These are phyloP conservation scores for Drosophila obscura DNA, from an alignment of 1,140 invertebrate species.

Conservation along the genomic window DNA sequence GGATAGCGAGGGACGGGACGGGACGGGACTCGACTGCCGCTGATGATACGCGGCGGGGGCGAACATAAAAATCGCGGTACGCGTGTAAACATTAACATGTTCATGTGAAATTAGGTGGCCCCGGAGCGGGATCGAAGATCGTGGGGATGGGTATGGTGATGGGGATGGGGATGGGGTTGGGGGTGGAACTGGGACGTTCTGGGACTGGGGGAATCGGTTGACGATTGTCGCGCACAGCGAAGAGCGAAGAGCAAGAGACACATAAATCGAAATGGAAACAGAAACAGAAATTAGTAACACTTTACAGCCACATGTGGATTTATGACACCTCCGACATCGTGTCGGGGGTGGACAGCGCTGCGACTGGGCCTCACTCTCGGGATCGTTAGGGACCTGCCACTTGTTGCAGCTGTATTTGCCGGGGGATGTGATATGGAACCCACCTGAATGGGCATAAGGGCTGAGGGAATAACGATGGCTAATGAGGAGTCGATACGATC, in stretches of 20 bases:
- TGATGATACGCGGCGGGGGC: conserved; percentile 48
- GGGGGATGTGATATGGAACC: conserved; percentile 25
- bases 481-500: conserved; percentile 43
- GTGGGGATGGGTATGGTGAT: background rate
- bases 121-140: conserved; percentile 41
- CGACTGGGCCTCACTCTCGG: background rate
- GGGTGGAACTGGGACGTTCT: no score
- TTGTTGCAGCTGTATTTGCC: conserved; percentile 72
- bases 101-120: conserved; percentile 76
- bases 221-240: background rate
- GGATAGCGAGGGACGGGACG: conserved; percentile 3
- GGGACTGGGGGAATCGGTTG: no score
- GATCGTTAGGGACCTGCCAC: conserved; percentile 48
- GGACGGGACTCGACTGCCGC: conserved; percentile 23
- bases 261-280: conserved; percentile 51
- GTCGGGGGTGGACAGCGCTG: conserved; percentile 18
- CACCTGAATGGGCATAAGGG: conserved; percentile 17
- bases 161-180: conserved; percentile 10
- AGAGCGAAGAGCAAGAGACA: conserved; percentile 14
- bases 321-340: conserved; percentile 59
- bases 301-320: conserved; percentile 78
- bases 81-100: conserved; percentile 82
- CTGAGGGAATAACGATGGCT: conserved; percentile 7
- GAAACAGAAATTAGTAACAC: conserved; percentile 70
- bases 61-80: conserved; percentile 79